phyloP scores from a whole-genome alignment of 2,113 vertebrate genomes.

The Papio anubis region DNA sequence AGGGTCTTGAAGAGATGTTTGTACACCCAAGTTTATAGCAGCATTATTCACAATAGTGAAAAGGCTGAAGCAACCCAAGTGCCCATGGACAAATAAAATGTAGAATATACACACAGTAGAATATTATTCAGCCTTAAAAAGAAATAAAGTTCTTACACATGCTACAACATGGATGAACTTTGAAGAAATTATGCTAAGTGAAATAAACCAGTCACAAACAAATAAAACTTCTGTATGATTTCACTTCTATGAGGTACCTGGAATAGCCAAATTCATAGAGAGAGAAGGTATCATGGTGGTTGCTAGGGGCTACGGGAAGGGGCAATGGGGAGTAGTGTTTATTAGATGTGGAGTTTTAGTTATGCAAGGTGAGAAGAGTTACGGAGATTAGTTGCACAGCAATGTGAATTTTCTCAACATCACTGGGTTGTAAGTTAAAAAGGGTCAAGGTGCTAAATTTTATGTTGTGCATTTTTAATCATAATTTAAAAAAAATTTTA shows the following conservation, averaged over 20 bases:
- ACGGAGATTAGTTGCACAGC: neutral
- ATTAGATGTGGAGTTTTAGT: neutral
- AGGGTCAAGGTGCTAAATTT: neutral
- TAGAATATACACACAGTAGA: neutral
- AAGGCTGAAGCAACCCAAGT: neutral
- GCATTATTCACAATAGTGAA: neutral
- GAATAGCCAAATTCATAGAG: neutral
- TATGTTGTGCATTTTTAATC: neutral
- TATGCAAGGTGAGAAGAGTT: neutral
- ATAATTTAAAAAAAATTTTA: neutral
- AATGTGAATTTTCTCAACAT: neutral
- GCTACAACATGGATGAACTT: neutral
- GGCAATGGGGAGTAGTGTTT: neutral
- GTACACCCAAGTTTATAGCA: neutral
- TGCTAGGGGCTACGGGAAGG: neutral
- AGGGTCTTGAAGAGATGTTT: neutral
- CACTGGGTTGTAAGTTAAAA: neutral
- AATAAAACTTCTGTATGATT: neutral
- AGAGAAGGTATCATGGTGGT: neutral
- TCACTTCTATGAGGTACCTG: neutral
- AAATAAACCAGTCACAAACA: neutral
- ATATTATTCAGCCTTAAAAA: neutral
- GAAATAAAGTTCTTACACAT: neutral
- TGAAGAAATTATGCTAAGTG: neutral
- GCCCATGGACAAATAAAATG: neutral